These are phyloP conservation scores for Macrophya annulata DNA, from an alignment of 2,888 invertebrate species.

Conservation along the genomic window DNA sequence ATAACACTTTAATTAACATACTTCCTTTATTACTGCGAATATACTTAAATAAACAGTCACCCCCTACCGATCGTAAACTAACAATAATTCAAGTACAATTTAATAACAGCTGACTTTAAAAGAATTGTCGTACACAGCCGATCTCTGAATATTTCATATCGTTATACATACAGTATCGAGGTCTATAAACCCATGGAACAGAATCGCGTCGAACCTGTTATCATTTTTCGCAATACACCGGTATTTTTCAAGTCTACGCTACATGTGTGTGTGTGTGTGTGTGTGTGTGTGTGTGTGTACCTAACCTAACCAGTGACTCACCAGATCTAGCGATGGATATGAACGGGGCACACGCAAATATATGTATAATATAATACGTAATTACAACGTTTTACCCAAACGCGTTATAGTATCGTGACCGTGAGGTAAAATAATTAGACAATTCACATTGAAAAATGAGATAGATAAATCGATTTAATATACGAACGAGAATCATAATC, in stretches of 20 bases:
- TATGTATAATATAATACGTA: background rate
- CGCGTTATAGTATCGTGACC: background rate
- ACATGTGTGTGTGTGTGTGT: background rate
- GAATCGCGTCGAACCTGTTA: slow-evolving; percentile 32
- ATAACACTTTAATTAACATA: slow-evolving; percentile 42
- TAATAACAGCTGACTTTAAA: background rate
- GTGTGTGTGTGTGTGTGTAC: too few relatives aligned
- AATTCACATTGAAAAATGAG: background rate
- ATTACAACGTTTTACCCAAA: background rate
- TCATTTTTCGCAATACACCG: slow-evolving; percentile 22
- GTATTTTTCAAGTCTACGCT: background rate
- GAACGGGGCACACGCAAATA: slow-evolving; percentile 18
- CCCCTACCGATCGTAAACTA: background rate
- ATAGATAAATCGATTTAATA: background rate
- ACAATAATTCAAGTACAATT: slow-evolving; percentile 4
- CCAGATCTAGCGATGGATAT: slow-evolving; percentile 26
- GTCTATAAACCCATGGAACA: background rate
- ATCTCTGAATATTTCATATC: background rate
- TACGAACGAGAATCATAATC: background rate
- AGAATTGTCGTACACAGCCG: background rate
- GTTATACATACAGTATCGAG: background rate
- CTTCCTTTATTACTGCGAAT: slow-evolving; percentile 23
- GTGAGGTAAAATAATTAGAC: background rate
- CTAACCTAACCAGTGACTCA: slow-evolving; percentile 8
- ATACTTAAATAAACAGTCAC: background rate